Percentiles rank a stretch among this genome's conserved stretches.
phyloP scores from a whole-genome alignment of 2,113 vertebrate species.

The Cyphomyrus plagiostoma region DNA sequence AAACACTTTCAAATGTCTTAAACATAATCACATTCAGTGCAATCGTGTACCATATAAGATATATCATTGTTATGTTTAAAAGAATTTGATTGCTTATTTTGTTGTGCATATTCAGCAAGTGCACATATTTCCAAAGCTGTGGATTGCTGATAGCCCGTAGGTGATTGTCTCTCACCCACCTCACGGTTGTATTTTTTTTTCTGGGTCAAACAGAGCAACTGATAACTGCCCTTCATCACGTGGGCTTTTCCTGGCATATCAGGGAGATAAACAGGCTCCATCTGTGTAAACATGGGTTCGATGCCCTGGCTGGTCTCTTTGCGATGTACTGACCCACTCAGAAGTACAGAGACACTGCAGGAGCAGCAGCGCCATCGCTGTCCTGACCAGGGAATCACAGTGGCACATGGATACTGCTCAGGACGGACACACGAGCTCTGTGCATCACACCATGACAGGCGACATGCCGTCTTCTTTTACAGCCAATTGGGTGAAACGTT shows the following conservation, averaged over 20 bases:
- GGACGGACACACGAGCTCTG: neutral
- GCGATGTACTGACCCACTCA: neutral
- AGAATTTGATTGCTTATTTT: neutral
- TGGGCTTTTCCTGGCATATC: conserved; percentile 26
- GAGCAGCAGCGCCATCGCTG: too few relatives aligned
- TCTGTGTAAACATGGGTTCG: conserved; percentile 38
- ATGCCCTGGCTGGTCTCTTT: neutral
- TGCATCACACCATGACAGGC: neutral
- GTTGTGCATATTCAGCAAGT: neutral
- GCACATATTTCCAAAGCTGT: neutral
- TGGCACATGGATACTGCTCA: neutral
- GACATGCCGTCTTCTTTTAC: neutral
- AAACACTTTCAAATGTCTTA: neutral
- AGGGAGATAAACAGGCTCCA: conserved; percentile 30
- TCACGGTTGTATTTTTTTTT: neutral
- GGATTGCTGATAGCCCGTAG: neutral
- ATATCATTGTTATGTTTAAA: neutral
- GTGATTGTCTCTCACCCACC: neutral
- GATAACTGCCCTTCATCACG: neutral
- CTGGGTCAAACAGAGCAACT: neutral
- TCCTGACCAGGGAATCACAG: neutral
- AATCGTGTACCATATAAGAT: neutral
- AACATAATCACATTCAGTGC: neutral
- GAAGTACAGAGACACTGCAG: neutral
- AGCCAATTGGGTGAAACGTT: neutral